A percentile compares a stretch with the other conserved stretches of the same genome.
These are phyloP conservation scores for Petaurus breviceps DNA, from an alignment of 2,113 vertebrate species.

Conservation along the genomic window DNA sequence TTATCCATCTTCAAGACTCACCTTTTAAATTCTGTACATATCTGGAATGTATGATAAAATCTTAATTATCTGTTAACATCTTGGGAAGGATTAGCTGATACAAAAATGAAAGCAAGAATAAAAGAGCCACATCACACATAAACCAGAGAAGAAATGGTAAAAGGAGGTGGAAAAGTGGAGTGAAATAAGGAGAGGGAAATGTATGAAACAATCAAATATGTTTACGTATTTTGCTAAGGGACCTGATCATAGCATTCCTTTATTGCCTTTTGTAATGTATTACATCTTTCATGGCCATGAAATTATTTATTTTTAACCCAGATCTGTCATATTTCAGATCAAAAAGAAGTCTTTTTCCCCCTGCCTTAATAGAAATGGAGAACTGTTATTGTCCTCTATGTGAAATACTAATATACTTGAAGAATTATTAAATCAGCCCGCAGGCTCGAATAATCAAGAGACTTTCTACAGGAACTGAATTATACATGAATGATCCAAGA, in stretches of 20 bases:
- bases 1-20: neutral
- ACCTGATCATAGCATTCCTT: neutral
- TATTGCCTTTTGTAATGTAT: neutral
- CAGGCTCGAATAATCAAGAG: neutral
- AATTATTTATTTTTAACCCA: neutral
- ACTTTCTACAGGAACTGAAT: neutral
- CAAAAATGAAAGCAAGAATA: neutral
- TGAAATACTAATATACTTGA: neutral
- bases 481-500: conserved; percentile 34
- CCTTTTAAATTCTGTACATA: neutral
- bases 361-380: neutral
- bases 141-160: neutral
- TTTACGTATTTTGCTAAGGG: neutral
- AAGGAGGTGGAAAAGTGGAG: neutral
- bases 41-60: neutral
- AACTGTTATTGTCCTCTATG: neutral
- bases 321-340: neutral
- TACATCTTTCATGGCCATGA: neutral
- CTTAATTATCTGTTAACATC: neutral
- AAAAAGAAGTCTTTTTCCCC: neutral
- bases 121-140: neutral
- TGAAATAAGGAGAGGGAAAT: neutral
- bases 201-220: neutral
- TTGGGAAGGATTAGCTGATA: neutral
- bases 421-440: neutral